Conservation (phyloP, 2,888 invertebrate genomes). For the Bimastos eiseni region DNA sequence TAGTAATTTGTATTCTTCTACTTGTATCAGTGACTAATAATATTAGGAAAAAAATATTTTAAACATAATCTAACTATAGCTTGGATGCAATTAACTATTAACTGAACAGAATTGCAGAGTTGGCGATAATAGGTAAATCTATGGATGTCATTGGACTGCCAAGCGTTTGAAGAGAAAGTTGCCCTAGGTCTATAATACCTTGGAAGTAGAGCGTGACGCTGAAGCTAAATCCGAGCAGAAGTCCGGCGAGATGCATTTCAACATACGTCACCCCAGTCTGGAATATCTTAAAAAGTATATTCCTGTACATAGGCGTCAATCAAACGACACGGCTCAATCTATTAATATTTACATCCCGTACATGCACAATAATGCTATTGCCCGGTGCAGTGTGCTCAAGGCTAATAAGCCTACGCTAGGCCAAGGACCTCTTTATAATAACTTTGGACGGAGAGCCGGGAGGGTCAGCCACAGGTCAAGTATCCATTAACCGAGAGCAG, state of each 20-base stretch:
- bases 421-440: too few relatives aligned
- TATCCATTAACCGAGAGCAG: too few relatives aligned
- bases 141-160: too few relatives aligned
- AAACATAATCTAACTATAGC: background rate
- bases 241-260: background rate
- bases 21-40: background rate
- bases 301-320: background rate
- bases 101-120: background rate
- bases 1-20: too few relatives aligned
- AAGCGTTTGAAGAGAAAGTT: background rate
- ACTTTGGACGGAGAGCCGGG: too few relatives aligned
- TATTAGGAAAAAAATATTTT: background rate
- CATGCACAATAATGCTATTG: background rate
- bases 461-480: too few relatives aligned
- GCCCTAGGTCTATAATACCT: too few relatives aligned
- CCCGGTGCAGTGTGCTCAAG: background rate
- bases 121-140: background rate
- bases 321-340: background rate
- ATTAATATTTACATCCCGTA: constrained; percentile 13
- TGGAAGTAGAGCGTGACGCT: background rate
- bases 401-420: background rate
- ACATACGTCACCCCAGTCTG: background rate
- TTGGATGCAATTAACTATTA: too few relatives aligned
- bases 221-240: background rate
- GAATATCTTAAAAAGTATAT: background rate